Evolutionary conservation across 92 coral and sea anemone species (phyloP).

Genomic region (Siderastrea radians): DNA sequence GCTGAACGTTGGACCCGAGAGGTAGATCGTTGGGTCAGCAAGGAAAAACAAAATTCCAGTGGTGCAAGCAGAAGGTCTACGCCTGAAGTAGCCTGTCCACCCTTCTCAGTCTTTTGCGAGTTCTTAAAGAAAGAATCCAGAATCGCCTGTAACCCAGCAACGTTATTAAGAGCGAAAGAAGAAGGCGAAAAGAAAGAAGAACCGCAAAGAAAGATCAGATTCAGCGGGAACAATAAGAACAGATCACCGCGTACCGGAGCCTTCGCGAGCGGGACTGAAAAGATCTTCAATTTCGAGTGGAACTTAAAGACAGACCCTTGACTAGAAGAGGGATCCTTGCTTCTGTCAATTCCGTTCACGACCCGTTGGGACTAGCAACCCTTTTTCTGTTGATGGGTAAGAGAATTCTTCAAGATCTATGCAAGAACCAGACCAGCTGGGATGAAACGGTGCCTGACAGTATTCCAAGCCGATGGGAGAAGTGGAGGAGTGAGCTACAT

Average conservation of each 20-base stretch:
- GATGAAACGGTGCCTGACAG: conserved; percentile 49
- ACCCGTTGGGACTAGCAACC: neutral
- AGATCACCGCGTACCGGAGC: neutral
- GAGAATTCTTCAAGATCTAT: conserved; percentile 47
- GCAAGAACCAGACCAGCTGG: conserved; percentile 32
- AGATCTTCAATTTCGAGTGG: neutral
- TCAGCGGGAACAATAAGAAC: neutral
- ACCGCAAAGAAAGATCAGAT: neutral
- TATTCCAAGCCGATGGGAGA: conserved; percentile 31
- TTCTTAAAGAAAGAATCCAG: conserved; percentile 59
- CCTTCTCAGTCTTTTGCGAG: conserved; percentile 60
- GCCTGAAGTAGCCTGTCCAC: conserved; percentile 19
- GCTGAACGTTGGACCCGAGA: conserved; percentile 43
- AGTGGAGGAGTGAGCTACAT: conserved; percentile 23
- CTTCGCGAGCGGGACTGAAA: neutral
- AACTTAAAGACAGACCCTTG: neutral
- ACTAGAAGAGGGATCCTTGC: conserved; percentile 18
- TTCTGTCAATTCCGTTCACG: neutral
- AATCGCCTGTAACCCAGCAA: conserved; percentile 65
- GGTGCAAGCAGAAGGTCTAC: neutral
- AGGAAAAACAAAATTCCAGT: neutral
- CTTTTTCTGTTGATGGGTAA: conserved; percentile 34
- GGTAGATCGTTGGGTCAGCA: conserved; percentile 43
- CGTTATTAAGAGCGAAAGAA: neutral
- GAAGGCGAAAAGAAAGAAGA: conserved; percentile 15